Conservation (phyloP, 2,113 vertebrate genomes). For the Mixornis gularis region DNA sequence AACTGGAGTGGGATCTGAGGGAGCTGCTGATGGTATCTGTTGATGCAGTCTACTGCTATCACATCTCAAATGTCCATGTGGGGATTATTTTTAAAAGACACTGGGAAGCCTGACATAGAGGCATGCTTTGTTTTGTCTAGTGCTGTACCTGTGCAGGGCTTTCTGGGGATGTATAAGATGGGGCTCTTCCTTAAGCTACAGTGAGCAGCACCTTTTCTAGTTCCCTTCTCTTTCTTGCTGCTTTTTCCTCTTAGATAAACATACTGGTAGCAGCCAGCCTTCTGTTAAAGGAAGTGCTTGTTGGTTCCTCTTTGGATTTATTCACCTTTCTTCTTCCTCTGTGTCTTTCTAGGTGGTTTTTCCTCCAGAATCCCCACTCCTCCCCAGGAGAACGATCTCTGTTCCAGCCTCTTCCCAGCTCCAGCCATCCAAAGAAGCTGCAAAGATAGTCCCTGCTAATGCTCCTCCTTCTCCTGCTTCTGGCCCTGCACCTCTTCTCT, state of each 20-base stretch:
- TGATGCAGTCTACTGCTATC: background rate
- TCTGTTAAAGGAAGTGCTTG: background rate
- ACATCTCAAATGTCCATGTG: background rate
- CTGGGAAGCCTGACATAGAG: background rate
- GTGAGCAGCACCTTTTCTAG: background rate
- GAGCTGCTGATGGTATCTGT: background rate
- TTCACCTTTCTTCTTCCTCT: slow-evolving; percentile 54
- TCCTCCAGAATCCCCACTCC: slow-evolving; percentile 82
- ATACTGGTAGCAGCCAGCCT: background rate
- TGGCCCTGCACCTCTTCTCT: slow-evolving; percentile 24
- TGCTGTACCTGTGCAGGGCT: background rate
- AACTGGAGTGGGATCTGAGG: background rate
- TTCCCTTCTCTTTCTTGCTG: background rate
- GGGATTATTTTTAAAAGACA: background rate
- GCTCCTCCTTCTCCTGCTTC: slow-evolving; percentile 39
- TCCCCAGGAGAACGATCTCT: slow-evolving; percentile 79
- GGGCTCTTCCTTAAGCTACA: background rate
- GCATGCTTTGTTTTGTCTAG: background rate
- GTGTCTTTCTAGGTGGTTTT: slow-evolving; percentile 82
- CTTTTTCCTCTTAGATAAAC: background rate
- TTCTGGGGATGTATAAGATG: background rate
- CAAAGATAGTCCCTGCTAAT: slow-evolving; percentile 23
- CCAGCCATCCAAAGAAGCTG: slow-evolving; percentile 42
- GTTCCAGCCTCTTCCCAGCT: slow-evolving; percentile 71
- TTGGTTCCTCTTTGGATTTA: background rate